Evolutionary conservation across 2,797 vertebrate genomes (phyloP).

Genomic region (Thripadectes ignobilis): DNA sequence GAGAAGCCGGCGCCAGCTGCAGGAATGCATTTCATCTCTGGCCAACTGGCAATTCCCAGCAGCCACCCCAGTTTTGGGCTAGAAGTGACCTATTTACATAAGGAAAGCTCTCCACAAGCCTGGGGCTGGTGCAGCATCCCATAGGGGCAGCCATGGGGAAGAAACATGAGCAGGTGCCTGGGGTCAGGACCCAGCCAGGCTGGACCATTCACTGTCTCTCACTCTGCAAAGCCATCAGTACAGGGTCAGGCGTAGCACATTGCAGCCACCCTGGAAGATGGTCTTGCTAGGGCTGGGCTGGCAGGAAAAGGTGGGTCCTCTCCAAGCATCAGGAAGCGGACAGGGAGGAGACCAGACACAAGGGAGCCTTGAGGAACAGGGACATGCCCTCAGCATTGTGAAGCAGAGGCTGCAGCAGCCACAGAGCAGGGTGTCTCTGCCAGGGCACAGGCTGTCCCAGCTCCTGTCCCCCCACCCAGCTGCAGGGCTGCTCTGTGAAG

Average conservation of each 20-base stretch:
- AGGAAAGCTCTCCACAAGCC: not conserved
- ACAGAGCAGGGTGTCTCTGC: not conserved
- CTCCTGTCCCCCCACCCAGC: not conserved
- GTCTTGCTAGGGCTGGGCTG: not conserved
- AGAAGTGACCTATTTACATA: not conserved
- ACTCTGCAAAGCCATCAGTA: fast-evolving
- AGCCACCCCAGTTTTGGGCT: not conserved
- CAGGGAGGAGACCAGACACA: constrained; percentile 24
- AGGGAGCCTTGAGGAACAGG: not conserved
- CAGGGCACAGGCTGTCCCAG: not conserved
- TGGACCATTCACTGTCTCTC: fast-evolving
- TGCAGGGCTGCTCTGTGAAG: not conserved
- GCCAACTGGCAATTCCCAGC: not conserved
- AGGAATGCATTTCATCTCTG: not conserved
- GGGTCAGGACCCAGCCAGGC: not conserved
- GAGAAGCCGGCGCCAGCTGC: not conserved
- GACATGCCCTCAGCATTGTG: fast-evolving
- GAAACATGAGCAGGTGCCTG: not conserved
- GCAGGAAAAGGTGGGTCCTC: constrained; percentile 52
- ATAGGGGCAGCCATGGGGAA: fast-evolving
- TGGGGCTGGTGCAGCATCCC: fast-evolving
- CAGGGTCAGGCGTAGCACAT: not conserved
- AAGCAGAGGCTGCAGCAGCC: not conserved
- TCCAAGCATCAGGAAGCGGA: not conserved
- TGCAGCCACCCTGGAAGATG: not conserved